These are phyloP conservation scores for Didymodactylos carnosus DNA, from an alignment of 2,888 invertebrate genomes.

Conservation along the genomic window DNA sequence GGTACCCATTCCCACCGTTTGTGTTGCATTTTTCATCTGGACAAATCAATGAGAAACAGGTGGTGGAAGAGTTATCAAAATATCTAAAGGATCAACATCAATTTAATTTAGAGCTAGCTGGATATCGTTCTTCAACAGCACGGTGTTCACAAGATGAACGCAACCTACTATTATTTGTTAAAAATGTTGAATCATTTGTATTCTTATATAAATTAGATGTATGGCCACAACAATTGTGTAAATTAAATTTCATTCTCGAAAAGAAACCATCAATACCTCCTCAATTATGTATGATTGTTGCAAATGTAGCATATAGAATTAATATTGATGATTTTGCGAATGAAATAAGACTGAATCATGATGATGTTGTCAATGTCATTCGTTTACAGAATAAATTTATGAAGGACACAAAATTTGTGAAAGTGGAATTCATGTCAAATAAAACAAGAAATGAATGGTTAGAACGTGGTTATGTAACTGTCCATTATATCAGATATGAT, in stretches of 20 bases:
- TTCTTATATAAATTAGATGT: neutral
- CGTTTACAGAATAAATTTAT: neutral
- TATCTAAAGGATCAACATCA: neutral
- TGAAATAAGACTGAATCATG: neutral
- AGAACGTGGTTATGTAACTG: neutral
- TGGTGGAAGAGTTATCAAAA: neutral
- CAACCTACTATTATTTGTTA: neutral
- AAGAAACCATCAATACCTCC: neutral
- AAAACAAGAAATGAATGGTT: neutral
- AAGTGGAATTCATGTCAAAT: neutral
- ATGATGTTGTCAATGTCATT: neutral
- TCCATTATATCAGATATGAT: neutral
- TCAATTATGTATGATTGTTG: neutral
- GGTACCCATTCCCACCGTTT: neutral
- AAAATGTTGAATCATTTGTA: neutral
- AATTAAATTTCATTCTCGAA: neutral
- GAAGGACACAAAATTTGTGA: neutral
- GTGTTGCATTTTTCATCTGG: neutral
- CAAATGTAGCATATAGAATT: neutral
- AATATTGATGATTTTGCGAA: neutral
- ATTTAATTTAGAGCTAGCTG: neutral
- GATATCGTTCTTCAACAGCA: neutral
- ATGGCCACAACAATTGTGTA: neutral
- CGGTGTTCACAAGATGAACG: neutral
- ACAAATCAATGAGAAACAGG: neutral